Evolutionary conservation across 92 coral and sea anemone species (phyloP), one percentile per base, ranked within the genome.

Genomic region (Palythoa grandis): DNA sequence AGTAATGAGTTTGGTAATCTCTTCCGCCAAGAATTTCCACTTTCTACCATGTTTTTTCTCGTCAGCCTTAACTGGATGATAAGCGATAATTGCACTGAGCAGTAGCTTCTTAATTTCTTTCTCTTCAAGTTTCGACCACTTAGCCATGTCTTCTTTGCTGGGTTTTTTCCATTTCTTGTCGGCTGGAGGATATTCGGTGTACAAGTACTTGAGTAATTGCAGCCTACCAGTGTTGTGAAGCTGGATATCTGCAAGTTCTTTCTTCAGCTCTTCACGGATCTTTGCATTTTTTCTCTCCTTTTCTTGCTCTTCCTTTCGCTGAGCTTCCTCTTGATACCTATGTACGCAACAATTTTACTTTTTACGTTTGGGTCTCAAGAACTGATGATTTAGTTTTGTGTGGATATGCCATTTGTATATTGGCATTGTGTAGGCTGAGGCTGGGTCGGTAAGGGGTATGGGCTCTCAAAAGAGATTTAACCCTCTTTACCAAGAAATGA

Each of bases 1-100:
- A 69, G 87, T 88, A 19, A 95, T 76, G 74, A 89, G 74, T 77
- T 95, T 95, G 19, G 95, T 90, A 53, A 93, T 93, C 74, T 95
- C 98, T 68, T 92, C 97, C 22, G 93, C 86, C 47, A 95, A 87
- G 0, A 94, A 89, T 65, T 93, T 90, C 98, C 98, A 95, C 8
- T 93, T 93, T 86, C 75, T 91, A 1, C 98, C 98, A 73, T 93
- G 90, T 15, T 88, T 70, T 16, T 82, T 85, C 20, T 87, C 94
- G 66, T 90, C 85, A 8, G 94, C 90, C 63, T 89, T 88, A 40
- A 93, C 98, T 5, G 98, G 98, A 71, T 95, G 98, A 82, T 95
- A 95, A 54, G 77, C 88, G 43, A 74, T 71, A 20, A 93, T 58
- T 11, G 89, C 94, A 52, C 87, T 90, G 10, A 65, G 65, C 5